Evolutionary conservation across 2,888 invertebrate species (phyloP), one percentile per base, ranked within the genome.

Genomic region (Rhaphigaster nebulosa): DNA sequence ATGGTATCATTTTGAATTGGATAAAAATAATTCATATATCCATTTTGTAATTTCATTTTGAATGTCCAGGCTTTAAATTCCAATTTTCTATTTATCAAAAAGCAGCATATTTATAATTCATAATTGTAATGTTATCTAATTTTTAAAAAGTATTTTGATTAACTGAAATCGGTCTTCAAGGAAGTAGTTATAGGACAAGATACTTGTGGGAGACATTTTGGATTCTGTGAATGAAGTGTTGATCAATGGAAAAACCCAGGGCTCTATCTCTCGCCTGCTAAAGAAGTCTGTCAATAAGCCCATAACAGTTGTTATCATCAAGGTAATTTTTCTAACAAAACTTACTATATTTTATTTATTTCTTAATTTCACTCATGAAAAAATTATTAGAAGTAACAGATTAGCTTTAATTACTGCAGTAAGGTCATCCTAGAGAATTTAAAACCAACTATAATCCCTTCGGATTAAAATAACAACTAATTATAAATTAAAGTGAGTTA

Each of bases 151-250:
- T 45, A n/a, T 84, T 84, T n/a, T 45, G 45, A 84, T 84, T 84
- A 84, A 84, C 84, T 84, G 26, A n/a, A 84, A 26, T 34, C n/a
- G 20, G 18, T 41, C 54, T 65, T 91, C 50, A 60, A 45, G 60
- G 54, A 70, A 38, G 70, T 90, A 41, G 87, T 87, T 91, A 89
- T 56, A 96, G 96, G 94, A 94, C 91, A 95, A 95, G 93, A 94
- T 96, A 76, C 94, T 94, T 93, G 93, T 95, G 60, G 96, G 96
- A 12, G 96, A 96, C 93, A 94, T 96, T 41, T 93, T 96, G 90
- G 96, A 96, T 92, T 95, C 95, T 92, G 94, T 96, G 92, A 96
- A 95, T 93, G 95, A 95, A n/a, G 94, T 94, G 90, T 93, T 94
- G 23, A 94, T 95, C 90, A 94, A 94, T 90, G 93, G 94, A 13